phyloP scores from a whole-genome alignment of 1,140 invertebrate species.

The Danaus melanippus region DNA sequence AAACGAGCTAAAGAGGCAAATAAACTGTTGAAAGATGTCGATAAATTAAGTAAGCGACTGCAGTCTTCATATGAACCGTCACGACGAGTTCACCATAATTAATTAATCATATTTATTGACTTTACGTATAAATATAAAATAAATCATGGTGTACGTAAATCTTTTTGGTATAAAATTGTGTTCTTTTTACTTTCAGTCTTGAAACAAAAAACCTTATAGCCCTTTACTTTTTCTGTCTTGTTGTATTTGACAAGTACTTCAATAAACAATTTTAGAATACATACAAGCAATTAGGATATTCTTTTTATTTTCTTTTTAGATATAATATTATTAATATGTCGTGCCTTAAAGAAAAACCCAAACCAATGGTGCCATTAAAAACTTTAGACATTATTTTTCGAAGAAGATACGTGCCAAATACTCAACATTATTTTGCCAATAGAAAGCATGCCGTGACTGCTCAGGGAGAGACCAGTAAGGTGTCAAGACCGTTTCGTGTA shows the following conservation, averaged over 20 bases:
- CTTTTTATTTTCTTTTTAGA: constrained; percentile 5
- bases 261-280: constrained; percentile 7
- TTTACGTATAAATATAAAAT: not conserved
- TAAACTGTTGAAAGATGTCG: constrained; percentile 72
- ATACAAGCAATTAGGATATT: constrained; percentile 4
- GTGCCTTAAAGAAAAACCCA: constrained; percentile 47
- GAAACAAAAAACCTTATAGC: too few relatives aligned
- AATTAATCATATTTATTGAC: constrained; percentile 4
- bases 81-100: constrained; percentile 13
- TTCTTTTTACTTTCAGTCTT: too few relatives aligned
- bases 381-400: constrained; percentile 59
- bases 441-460: constrained; percentile 41
- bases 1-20: constrained; percentile 73
- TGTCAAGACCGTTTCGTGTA: constrained; percentile 35
- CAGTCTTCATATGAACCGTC: constrained; percentile 69
- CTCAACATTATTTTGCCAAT: constrained; percentile 60
- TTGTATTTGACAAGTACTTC: constrained; percentile 18
- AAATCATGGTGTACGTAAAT: not conserved
- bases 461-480: constrained; percentile 25
- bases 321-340: constrained; percentile 35
- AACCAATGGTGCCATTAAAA: constrained; percentile 58
- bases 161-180: too few relatives aligned
- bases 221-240: not conserved
- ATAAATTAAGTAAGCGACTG: constrained; percentile 66
- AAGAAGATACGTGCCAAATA: constrained; percentile 54